Evolutionary conservation across 2,113 vertebrate genomes (phyloP), one percentile per base, ranked within the genome.

Genomic region (Cebus imitator): DNA sequence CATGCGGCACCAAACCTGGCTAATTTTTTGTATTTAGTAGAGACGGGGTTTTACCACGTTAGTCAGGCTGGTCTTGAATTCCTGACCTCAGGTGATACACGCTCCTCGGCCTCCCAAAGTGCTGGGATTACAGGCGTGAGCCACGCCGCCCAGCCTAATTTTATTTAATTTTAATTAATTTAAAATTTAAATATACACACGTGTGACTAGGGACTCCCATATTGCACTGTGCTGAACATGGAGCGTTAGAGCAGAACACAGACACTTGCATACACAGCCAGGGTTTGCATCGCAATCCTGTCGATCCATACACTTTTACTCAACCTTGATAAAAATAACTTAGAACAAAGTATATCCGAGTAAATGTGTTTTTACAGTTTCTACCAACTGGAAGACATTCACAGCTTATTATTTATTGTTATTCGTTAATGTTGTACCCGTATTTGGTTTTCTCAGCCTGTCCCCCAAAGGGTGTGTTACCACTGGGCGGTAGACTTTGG

Each of bases 221-320:
- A 6, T 3, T 21, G 52, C 13, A 40, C 40, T 27, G 27, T 61
- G 50, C 40, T 70, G 72, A 40, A 40, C 6, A 12, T 8, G 37
- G 48, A 35, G 27, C 9, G 25, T 35, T 8, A 55, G 4, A 35
- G 21, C 14, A 30, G 32, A 30, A 14, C 0, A 2, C 27, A 18
- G 40, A 61, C 9, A 4, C 7, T 20, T 20, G n/a, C 17, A 18
- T 14, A 11, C 0, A 1, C 5, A 11, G 66, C 50, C 82, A 40
- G 76, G 35, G 43, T 66, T 81, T 10, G 21, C 27, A 40, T 23
- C 57, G 37, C 32, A 35, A 1, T 40, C 35, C 35, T 48, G 45
- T 79, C 80, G 40, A 45, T 64, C 50, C 55, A 7, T 80, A 23
- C 25, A 18, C 27, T 89, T 55, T 43, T 43, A 73, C 6, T 64